Conservation (phyloP, 2,888 invertebrate species). For the Quadriops clusia region DNA sequence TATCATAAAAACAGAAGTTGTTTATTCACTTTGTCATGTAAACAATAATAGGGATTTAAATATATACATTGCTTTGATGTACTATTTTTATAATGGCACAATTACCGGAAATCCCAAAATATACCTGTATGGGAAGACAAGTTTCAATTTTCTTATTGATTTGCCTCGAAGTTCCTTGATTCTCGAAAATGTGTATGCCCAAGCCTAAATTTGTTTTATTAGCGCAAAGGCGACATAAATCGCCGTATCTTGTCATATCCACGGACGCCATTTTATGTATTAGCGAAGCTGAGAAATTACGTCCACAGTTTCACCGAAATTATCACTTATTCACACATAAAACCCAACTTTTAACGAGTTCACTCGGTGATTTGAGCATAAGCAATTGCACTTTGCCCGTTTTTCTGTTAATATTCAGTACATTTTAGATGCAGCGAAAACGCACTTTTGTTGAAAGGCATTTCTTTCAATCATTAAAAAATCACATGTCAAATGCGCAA, state of each 20-base stretch:
- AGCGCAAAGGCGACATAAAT: slow-evolving; percentile 35
- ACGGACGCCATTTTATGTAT: slow-evolving; percentile 25
- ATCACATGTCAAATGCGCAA: slow-evolving; percentile 4
- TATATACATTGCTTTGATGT: too few species aligned
- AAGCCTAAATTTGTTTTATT: slow-evolving; percentile 31
- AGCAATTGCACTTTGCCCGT: background rate
- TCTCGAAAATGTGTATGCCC: slow-evolving; percentile 33
- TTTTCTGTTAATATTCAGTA: too few species aligned
- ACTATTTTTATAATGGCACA: too few species aligned
- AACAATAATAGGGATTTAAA: too few species aligned
- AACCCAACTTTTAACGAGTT: background rate
- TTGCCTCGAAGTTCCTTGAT: slow-evolving; percentile 40
- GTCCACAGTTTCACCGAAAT: slow-evolving; percentile 1
- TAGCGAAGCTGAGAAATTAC: slow-evolving; percentile 11
- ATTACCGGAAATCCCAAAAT: too few species aligned
- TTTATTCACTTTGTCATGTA: too few species aligned
- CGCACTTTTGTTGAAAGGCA: too few species aligned
- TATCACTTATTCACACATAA: background rate
- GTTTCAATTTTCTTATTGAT: slow-evolving; percentile 45
- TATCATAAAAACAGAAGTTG: too few species aligned
- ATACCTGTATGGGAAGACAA: slow-evolving; percentile 46
- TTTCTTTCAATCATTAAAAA: too few species aligned
- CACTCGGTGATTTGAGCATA: background rate
- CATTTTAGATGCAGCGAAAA: too few species aligned
- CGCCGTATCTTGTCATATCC: slow-evolving; percentile 27